Evolutionary conservation across 2,797 vertebrate genomes (phyloP), one percentile per base, ranked within the genome.

Genomic region (Fistularia tabacaria): DNA sequence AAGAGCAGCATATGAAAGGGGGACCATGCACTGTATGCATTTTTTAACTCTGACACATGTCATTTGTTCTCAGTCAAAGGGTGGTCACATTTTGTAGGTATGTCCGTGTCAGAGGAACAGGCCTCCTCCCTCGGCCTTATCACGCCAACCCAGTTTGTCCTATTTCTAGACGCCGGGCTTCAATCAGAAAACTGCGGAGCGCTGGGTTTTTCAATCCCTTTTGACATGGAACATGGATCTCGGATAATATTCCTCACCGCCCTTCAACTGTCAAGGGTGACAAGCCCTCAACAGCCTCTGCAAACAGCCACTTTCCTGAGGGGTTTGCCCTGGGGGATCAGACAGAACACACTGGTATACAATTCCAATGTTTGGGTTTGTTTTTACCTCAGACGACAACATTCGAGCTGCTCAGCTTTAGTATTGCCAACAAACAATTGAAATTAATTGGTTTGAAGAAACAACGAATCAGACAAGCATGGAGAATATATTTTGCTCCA

Each of bases 1-100:
- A 91, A 90, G 89, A 87, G 71, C 57, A 68, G 64, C 78, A 65
- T 46, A 74, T 70, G 77, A 80, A 78, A 73, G 76, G 79, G 70
- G 66, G 14, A 65, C 46, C 71, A 49, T 59, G 69, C 66, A 41
- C 44, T 57, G 59, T 56, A 13, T 59, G 74, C 79, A 7, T 72
- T 83, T 62, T 74, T 46, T 61, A 44, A 71, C 72, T 77, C 62
- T 72, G 80, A 86, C 81, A 83, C 75, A 84, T 85, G 78, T 83
- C 79, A 85, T 84, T 86, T 85, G 79, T 83, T 81, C 77, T 73
- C 71, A 10, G 42, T 73, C 73, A 60, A 25, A 72, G 72, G 71
- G 66, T 82, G 69, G 66, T 60, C 67, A 62, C 77, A 52, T 77
- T 76, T 76, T 59, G 46, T 62, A 42, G 59, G 62, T 59, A 39